Base-by-base conservation (phyloP, 2,113 vertebrate genomes). In the Tonatia bakeri region DNA sequence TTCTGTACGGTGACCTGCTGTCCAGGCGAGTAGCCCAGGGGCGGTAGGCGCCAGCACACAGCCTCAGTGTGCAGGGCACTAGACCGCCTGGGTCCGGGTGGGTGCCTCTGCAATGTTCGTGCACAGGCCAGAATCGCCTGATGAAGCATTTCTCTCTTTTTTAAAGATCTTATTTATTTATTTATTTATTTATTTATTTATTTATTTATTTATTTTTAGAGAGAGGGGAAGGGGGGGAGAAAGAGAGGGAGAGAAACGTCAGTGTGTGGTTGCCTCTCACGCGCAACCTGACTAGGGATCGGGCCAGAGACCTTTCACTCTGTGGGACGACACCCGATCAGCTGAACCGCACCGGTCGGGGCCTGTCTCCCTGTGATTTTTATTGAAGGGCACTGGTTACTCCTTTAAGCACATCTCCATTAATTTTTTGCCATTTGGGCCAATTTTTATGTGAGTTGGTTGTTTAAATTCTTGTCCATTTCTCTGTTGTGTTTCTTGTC, bases 31-130 rank as follows among this genome's bases (percentile, higher is more conserved):
- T 7, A 19, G 26, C 26, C 79, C 40, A 0, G 79, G 24, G 43
- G 54, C 79, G 7, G 14, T 3, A 61, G 15, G 26, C 36, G 3
- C 16, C 1, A 4, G 8, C 77, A 16, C 15, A 1, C 1, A 2
- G 56, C 54, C 56, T 17, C 1, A 16, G 24, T 19, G 15, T 4
- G 54, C 3, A 4, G 79, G 13, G 5, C 9, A 0, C 80, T 7
- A 4, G 36, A 1, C 36, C 38, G 1, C 56, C 54, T 13, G 17
- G 26, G 38, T 43, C 17, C 20, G 38, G 17, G 28, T 2, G 13
- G 12, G 75, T 13, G 77, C n/a, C n/a, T 15, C n/a, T 5, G 7
- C 4, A 56, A 33, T 13, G 56, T 20, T 20, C 80, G 4, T 1
- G 20, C 33, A 3, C 43, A 38, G 0, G 15, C 40, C 5, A 1